Conservation (phyloP, 1,140 invertebrate species). For the Propsilocerus akamusi region DNA sequence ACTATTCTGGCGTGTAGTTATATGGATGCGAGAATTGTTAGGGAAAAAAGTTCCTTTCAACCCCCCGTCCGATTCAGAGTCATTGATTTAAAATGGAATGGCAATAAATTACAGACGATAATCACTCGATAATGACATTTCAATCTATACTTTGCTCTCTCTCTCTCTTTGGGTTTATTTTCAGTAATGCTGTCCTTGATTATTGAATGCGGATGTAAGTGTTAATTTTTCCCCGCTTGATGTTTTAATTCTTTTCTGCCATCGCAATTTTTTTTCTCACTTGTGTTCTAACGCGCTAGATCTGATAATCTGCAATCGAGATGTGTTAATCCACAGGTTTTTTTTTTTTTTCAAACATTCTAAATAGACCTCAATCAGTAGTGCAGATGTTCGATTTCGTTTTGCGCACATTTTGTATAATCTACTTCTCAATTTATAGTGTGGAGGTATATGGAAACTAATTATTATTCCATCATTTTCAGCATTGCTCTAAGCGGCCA, state of each 20-base stretch:
- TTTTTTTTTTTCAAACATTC: not conserved
- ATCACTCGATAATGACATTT: constrained; percentile 3
- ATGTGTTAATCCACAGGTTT: constrained; percentile 2
- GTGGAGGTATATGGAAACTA: not conserved
- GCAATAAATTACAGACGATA: constrained; percentile 3
- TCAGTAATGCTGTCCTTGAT: not conserved
- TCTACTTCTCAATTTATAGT: not conserved
- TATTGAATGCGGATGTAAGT: constrained; percentile 1
- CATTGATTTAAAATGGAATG: not conserved
- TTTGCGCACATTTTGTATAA: not conserved
- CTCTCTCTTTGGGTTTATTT: not conserved
- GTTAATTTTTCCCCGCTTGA: not conserved
- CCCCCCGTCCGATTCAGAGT: not conserved
- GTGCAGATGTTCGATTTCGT: not conserved
- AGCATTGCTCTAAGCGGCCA: no score
- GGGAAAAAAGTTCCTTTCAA: not conserved
- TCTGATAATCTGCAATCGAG: constrained; percentile 3
- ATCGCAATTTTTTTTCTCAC: not conserved
- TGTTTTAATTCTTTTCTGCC: not conserved
- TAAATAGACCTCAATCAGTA: not conserved
- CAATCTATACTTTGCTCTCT: not conserved
- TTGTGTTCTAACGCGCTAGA: not conserved
- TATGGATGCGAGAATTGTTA: not conserved
- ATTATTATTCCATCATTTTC: no score
- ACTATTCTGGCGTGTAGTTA: not conserved